Conservation (phyloP, 2,797 vertebrate genomes). For the Aeoliscus strigatus region DNA sequence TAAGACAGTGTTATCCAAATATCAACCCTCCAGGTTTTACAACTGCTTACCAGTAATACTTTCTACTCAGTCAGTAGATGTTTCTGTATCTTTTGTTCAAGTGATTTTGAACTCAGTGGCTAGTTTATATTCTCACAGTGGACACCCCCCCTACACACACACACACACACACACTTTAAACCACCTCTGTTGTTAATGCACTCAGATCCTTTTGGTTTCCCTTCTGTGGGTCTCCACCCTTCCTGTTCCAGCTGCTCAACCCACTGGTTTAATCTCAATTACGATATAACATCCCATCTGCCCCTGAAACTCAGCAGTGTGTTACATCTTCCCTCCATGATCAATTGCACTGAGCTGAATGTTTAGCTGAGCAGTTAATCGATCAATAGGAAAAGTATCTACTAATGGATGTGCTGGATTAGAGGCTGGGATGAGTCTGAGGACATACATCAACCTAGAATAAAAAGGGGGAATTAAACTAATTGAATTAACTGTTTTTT, state of each 20-base stretch:
- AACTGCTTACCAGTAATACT: too few species aligned
- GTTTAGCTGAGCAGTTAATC: constrained; percentile 70
- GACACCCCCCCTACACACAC: too few species aligned
- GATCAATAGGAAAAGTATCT: constrained; percentile 66
- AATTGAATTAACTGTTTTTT: too few species aligned
- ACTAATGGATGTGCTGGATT: constrained; percentile 65
- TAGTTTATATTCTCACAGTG: constrained; percentile 10
- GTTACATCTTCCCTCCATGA: constrained; percentile 57
- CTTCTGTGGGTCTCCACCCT: constrained; percentile 43
- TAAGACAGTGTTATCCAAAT: too few species aligned
- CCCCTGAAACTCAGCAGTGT: constrained; percentile 56
- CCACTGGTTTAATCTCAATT: constrained; percentile 68
- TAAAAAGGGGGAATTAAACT: too few species aligned
- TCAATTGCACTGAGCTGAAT: constrained; percentile 64
- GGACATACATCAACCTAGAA: too few species aligned
- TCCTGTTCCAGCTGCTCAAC: constrained; percentile 42
- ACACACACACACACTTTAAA: too few species aligned
- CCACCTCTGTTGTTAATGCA: constrained; percentile 17
- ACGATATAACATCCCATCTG: constrained; percentile 55
- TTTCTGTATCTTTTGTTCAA: neutral
- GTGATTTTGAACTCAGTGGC: constrained; percentile 3
- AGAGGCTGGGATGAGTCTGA: constrained; percentile 23
- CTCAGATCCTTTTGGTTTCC: constrained; percentile 21
- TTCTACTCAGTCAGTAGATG: neutral
- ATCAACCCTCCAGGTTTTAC: too few species aligned